Base-by-base conservation (phyloP, 2,888 invertebrate genomes). In the Galerucella pusilla region DNA sequence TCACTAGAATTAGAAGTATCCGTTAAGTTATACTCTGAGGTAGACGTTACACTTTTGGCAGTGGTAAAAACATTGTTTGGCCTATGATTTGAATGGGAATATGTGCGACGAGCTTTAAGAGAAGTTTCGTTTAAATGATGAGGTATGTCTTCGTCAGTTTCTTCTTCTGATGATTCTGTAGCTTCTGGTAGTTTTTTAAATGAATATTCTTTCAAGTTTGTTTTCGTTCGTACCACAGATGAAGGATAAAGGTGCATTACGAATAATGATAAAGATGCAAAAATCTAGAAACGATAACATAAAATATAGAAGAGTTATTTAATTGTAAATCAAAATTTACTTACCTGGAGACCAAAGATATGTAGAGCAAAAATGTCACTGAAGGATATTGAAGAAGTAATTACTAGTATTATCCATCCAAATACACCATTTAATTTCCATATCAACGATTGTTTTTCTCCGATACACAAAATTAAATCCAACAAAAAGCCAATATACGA, bases 351-450 rank as follows among this genome's bases (percentile, higher is more conserved):
- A 4, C 10, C 42, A 65, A 45, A 64, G 45, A 72, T 72, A 35
- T 78, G 71, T 35, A 77, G 69, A 61, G 69, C 78, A 28, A 76
- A 66, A 4, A 68, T 64, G 25, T 70, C 60, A 63, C 61, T 74
- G 63, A 80, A 73, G 20, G 60, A 64, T 10, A 79, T 60, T 68
- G 76, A 75, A 14, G 80, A 79, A 46, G 75, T 77, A 57, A 81
- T 71, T 5, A 79, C 20, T 12, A 84, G 57, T 67, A 82, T 75
- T 52, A 79, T 74, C 84, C 83, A 84, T 16, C 82, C 80, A 45
- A 84, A 71, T 35, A 79, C 61, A 74, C 80, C 80, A 78, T 81
- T 82, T 0, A 80, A 46, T 79, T 82, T 84, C 74, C 77, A 74
- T 65, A 77, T 76, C 11, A 75, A 46, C 10, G 76, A 42, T 12